Evolutionary conservation across 1,140 invertebrate genomes (phyloP), one percentile per base, ranked within the genome.

Genomic region (Maconellicoccus hirsutus): DNA sequence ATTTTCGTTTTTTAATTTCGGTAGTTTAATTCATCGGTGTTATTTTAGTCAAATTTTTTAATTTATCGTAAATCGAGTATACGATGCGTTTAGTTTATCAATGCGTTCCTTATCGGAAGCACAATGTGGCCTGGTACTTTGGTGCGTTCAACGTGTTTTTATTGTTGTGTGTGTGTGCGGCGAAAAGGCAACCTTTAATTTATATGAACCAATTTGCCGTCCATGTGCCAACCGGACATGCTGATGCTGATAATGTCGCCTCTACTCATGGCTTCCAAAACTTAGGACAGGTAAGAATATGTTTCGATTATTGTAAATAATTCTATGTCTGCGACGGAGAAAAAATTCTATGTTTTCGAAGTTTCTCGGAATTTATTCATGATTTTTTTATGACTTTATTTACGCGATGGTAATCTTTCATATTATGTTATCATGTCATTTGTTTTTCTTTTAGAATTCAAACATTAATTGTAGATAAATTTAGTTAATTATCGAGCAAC

Each of bases 191-290:
- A 70, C 74, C 75, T 71, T 76, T 80, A 19, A 82, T 90, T 75
- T 92, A 86, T 77, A 85, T 84, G 77, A 89, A 92, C 78, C 84
- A 92, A 77, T 92, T 93, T 78, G 90, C 90, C 14, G 85, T 91
- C 29, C 84, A 90, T 77, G 82, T 91, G 76, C 85, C 86, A 27
- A 83, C 80, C 33, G 88, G 79, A 14, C 78, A 80, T 25, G 80
- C 80, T 42, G 84, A 83, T 16, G 82, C 82, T 10, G 83, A 84
- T 75, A 76, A 77, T 71, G 83, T 92, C 71, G 89, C 89, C n/a
- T 77, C 77, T 69, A 85, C 85, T 76, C 85, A 89, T 76, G 89
- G 87, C 71, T 91, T 88, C 80, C 77, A 83, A 74, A 88, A 89
- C 78, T 79, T 83, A 75, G 89, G 89, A 83, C 86, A 90, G 87